Evolutionary conservation across 2,888 invertebrate genomes (phyloP).

Genomic region (Anodontia alba): DNA sequence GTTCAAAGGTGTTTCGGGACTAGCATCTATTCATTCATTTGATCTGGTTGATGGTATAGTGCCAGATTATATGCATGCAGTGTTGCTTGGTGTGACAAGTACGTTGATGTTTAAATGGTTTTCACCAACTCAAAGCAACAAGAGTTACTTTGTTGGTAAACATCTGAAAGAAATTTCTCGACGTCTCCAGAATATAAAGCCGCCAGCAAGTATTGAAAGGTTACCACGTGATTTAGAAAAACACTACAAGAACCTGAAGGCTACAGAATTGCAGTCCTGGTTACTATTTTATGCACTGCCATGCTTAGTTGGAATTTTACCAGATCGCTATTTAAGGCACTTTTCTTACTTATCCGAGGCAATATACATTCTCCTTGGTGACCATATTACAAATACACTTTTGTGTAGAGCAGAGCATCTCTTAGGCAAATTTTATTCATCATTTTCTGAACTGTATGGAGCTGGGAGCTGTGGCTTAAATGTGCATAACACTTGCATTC

Average conservation of each 20-base stretch:
- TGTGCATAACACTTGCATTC: constrained; percentile 41
- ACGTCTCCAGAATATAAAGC: constrained; percentile 33
- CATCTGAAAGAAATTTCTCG: constrained; percentile 32
- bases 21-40: constrained; percentile 34
- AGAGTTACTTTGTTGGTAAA: not conserved
- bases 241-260: constrained; percentile 50
- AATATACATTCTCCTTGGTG: constrained; percentile 38
- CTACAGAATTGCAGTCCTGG: constrained; percentile 47
- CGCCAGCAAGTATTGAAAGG: constrained; percentile 40
- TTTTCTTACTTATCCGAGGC: constrained; percentile 39
- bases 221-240: constrained; percentile 48
- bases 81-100: constrained; percentile 42
- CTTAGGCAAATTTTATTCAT: constrained; percentile 25
- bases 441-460: constrained; percentile 23
- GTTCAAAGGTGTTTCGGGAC: constrained; percentile 37
- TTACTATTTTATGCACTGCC: constrained; percentile 48
- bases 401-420: constrained; percentile 29
- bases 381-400: constrained; percentile 31
- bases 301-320: constrained; percentile 25
- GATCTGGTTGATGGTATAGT: constrained; percentile 33
- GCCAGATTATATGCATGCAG: constrained; percentile 56
- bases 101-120: constrained; percentile 24
- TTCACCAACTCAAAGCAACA: not conserved
- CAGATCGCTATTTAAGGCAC: constrained; percentile 38
- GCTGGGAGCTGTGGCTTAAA: constrained; percentile 31